A percentile compares a stretch with the other conserved stretches of the same genome.
phyloP scores from a whole-genome alignment of 1,140 invertebrate genomes.

The Andrena cerasifolii region DNA sequence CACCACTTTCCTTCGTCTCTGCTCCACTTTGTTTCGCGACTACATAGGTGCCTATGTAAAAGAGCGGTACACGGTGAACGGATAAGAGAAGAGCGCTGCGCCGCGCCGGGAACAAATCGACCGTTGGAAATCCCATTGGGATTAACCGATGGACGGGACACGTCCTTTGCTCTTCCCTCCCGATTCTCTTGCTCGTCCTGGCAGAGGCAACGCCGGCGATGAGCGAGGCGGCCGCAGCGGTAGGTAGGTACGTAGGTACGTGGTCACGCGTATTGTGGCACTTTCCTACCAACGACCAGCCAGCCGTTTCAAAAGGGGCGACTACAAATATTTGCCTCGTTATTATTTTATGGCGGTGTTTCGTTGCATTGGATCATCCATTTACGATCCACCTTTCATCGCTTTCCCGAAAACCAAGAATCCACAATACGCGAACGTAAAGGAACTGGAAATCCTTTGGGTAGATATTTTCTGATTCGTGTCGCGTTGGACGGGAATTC shows the following conservation, averaged over 20 bases:
- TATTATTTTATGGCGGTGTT: constrained; percentile 72
- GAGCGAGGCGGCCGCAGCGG: not conserved
- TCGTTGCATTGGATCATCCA: constrained; percentile 62
- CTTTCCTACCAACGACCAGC: not conserved
- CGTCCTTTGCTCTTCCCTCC: not conserved
- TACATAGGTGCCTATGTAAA: too few relatives aligned
- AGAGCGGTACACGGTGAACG: too few relatives aligned
- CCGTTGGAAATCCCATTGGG: constrained; percentile 27
- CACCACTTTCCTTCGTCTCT: too few relatives aligned
- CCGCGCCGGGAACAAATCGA: too few relatives aligned
- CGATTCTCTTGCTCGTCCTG: not conserved
- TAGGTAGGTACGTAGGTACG: not conserved
- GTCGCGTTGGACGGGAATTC: too few relatives aligned
- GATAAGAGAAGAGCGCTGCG: too few relatives aligned
- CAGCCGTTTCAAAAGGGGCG: not conserved
- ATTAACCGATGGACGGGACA: constrained; percentile 16
- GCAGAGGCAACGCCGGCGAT: not conserved
- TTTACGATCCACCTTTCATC: constrained; percentile 46
- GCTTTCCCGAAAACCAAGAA: not conserved
- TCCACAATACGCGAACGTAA: not conserved
- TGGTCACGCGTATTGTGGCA: constrained; percentile 1
- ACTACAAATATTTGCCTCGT: constrained; percentile 72
- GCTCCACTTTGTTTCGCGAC: too few relatives aligned
- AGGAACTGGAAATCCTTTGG: not conserved
- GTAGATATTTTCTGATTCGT: not conserved